A percentile compares a stretch with the other conserved stretches of the same genome.
phyloP scores from a whole-genome alignment of 1,140 invertebrate species.

The Orchesella cincta region DNA sequence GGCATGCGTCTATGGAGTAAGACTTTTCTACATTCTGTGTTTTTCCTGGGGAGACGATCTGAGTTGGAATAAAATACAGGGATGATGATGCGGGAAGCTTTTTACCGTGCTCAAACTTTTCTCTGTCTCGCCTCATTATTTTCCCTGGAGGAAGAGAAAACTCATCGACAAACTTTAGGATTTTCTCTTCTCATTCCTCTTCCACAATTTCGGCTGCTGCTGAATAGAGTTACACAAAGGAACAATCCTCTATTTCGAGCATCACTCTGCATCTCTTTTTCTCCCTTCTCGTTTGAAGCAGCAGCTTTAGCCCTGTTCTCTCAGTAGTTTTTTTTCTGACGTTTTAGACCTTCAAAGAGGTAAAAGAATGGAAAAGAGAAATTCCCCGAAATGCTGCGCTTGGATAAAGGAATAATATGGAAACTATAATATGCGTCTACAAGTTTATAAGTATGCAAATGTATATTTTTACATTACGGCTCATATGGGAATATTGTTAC shows the following conservation, averaged over 20 bases:
- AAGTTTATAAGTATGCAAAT: neutral
- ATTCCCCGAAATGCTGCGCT: neutral
- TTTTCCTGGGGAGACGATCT: neutral
- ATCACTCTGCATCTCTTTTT: neutral
- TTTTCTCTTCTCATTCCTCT: neutral
- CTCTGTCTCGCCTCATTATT: constrained; percentile 34
- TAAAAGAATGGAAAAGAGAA: neutral
- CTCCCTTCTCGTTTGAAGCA: neutral
- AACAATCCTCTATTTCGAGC: neutral
- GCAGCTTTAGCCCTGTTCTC: no score
- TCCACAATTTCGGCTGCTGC: neutral
- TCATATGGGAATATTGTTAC: neutral
- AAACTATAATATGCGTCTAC: no score
- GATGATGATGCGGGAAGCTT: constrained; percentile 31
- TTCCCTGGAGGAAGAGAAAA: constrained; percentile 45
- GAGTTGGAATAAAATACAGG: constrained; percentile 3
- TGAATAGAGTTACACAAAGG: no score
- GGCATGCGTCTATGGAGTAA: no score
- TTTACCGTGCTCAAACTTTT: constrained; percentile 31
- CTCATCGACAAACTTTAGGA: constrained; percentile 42
- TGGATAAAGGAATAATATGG: no score
- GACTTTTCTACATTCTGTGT: neutral
- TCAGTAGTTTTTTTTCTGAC: neutral
- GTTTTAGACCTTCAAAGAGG: neutral
- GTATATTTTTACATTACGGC: neutral